Evolutionary conservation across 30 jellyfish, hydroid and myxozoan species (phyloP), one percentile per base, ranked within the genome.

Genomic region (Pelagia noctiluca): DNA sequence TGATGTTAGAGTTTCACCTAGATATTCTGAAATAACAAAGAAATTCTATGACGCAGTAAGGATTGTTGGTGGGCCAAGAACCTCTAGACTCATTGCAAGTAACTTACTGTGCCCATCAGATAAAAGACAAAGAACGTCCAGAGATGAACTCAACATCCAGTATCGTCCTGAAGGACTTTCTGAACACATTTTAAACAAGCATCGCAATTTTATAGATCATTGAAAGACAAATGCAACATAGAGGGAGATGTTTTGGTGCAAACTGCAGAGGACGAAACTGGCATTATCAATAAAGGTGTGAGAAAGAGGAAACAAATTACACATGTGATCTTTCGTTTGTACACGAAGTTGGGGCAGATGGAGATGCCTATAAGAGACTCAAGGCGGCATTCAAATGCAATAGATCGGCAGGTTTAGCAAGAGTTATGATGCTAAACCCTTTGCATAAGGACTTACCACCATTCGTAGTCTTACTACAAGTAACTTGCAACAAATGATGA

Each of bases 391-490:
- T 74, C 26, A 2, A 48, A 46, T 46, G 29, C 16, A 46, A 74
- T 26, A 74, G 31, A 74, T 50, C 49, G 46, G 86, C 53, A 23
- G 49, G 49, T 1, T 24, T 38, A 24, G 86, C 52, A 8, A 22
- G 86, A 48, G 86, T 74, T 5, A 74, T 74, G 52, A 74, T 74
- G 86, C 18, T 46, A 38, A 74, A 74, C 28, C 86, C 86, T 1
- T 3, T 74, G 5, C 86, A 74, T 32, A 48, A 1, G n/a, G 78
- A 74, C 49, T 52, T 74, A 10, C 80, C 80, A 4, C 72, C 72
- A 22, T 60, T 60, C 21, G 72, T 60, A 10, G 10, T 60, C 8
- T 26, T 60, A 24, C 21, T 60, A n/a, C 35, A 24, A 5, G 72
- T 24, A 5, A 4, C 12, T 26, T 60, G 72, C 21, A 60, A 60